Evolutionary conservation across 2,113 vertebrate genomes (phyloP).

Genomic region (Hemicordylus capensis): DNA sequence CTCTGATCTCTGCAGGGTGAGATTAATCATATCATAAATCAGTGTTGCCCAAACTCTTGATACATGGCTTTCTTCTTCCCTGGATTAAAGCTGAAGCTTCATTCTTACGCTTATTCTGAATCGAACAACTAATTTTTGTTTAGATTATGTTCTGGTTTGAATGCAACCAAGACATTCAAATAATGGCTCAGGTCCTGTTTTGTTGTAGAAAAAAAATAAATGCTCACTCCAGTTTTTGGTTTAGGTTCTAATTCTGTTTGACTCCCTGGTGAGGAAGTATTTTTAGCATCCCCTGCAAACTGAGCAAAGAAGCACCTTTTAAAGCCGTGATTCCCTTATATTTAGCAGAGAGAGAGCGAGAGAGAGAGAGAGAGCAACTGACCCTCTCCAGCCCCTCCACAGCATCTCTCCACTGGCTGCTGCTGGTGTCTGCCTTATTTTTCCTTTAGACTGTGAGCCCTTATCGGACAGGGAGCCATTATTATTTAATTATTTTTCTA

Average conservation of each 20-base stretch:
- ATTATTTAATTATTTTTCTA: too few relatives aligned
- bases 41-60: neutral
- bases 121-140: neutral
- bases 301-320: too few relatives aligned
- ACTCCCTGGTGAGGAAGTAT: neutral
- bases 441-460: too few relatives aligned
- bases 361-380: too few relatives aligned
- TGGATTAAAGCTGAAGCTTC: neutral
- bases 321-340: too few relatives aligned
- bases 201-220: neutral
- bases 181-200: neutral
- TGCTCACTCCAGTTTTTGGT: neutral
- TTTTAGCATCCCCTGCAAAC: too few relatives aligned
- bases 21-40: constrained; percentile 3
- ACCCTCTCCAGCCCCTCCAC: too few relatives aligned
- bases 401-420: too few relatives aligned
- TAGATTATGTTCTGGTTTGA: neutral
- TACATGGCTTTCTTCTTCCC: neutral
- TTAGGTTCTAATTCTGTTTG: neutral
- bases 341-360: too few relatives aligned
- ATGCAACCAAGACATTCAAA: neutral
- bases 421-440: too few relatives aligned
- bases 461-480: too few relatives aligned
- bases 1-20: constrained; percentile 13
- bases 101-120: neutral